These are phyloP conservation scores for Daubentonia madagascariensis DNA, from an alignment of 2,113 vertebrate species.

Conservation along the genomic window DNA sequence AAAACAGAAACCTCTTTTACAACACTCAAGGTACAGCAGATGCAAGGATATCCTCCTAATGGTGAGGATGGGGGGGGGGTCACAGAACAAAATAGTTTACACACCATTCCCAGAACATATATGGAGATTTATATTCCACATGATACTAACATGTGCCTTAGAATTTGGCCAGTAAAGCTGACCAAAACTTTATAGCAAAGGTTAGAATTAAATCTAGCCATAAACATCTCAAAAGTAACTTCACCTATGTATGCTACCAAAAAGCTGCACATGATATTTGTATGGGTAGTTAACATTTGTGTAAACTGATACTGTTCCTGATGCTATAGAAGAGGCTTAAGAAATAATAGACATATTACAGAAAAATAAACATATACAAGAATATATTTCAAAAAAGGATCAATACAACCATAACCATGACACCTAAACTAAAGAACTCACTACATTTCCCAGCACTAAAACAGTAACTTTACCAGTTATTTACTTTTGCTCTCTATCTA, in stretches of 20 bases:
- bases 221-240: not conserved
- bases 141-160: not conserved
- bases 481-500: not conserved
- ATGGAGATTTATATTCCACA: not conserved
- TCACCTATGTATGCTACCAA: not conserved
- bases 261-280: not conserved
- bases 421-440: not conserved
- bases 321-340: not conserved
- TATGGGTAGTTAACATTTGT: not conserved
- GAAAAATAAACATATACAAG: not conserved
- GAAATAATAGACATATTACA: not conserved
- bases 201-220: conserved; percentile 14
- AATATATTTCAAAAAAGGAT: not conserved
- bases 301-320: not conserved
- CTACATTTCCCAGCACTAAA: not conserved
- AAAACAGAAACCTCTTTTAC: conserved; percentile 26
- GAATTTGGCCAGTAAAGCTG: conserved; percentile 55
- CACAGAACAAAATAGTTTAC: conserved; percentile 50
- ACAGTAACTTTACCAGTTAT: not conserved
- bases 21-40: not conserved
- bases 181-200: not conserved
- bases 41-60: not conserved
- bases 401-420: not conserved
- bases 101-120: not conserved
- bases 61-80: not conserved